Evolutionary conservation across 2,888 invertebrate genomes (phyloP).

Genomic region (Cristatella mucedo): DNA sequence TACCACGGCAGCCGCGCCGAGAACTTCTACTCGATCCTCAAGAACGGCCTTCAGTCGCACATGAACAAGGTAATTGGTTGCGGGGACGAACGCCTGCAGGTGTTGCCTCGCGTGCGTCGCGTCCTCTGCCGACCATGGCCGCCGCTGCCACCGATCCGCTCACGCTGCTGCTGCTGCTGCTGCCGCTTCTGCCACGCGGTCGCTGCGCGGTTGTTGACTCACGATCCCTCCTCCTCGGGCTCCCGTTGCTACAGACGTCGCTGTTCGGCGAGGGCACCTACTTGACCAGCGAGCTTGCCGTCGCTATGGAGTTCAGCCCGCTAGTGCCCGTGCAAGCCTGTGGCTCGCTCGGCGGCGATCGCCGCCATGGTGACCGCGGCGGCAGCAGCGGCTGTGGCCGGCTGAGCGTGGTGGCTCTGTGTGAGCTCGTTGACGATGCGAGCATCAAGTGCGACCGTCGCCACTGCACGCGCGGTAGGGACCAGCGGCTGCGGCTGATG

Average conservation of each 20-base stretch:
- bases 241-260: too few species aligned
- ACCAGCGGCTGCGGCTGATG: not conserved
- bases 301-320: slow-evolving; percentile 56
- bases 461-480: not conserved
- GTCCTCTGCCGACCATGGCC: not conserved
- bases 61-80: slow-evolving; percentile 46
- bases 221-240: too few species aligned
- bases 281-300: slow-evolving; percentile 55
- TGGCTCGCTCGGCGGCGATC: slow-evolving; percentile 53
- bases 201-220: too few species aligned
- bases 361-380: too few species aligned
- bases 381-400: too few species aligned
- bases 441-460: slow-evolving; percentile 42
- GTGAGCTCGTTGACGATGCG: slow-evolving; percentile 60
- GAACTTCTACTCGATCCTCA: slow-evolving; percentile 62
- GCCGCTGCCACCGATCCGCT: not conserved
- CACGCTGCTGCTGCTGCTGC: too few species aligned
- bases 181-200: too few species aligned
- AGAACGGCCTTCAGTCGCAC: slow-evolving; percentile 59
- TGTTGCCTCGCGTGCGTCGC: not conserved
- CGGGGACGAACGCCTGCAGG: not conserved
- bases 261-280: slow-evolving; percentile 58
- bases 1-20: slow-evolving; percentile 66
- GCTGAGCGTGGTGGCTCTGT: slow-evolving; percentile 59
- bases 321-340: slow-evolving; percentile 42